These are phyloP conservation scores for Lacerta bilineata DNA, from an alignment of 2,797 vertebrate genomes.

Conservation along the genomic window DNA sequence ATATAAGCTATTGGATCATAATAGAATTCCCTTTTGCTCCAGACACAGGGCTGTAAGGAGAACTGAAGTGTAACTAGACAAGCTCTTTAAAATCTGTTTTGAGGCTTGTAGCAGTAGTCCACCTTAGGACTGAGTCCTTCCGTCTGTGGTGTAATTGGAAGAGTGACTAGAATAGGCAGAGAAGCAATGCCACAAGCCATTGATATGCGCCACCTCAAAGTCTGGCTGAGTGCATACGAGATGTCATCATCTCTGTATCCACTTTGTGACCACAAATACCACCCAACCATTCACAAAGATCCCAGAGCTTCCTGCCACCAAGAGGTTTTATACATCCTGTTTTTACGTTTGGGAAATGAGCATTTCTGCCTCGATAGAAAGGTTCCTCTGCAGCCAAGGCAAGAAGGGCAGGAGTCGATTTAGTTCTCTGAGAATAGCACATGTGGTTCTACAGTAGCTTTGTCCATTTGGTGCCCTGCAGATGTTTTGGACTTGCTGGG, in stretches of 20 bases:
- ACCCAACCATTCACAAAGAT: slow-evolving; percentile 31
- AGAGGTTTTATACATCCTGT: not conserved
- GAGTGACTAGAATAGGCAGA: not conserved
- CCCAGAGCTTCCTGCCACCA: slow-evolving; percentile 10
- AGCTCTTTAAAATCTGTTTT: slow-evolving; percentile 16
- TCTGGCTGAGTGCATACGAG: not conserved
- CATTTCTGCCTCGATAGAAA: not conserved
- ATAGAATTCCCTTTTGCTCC: slow-evolving; percentile 1
- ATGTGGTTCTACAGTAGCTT: not conserved
- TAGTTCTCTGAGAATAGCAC: slow-evolving; percentile 17
- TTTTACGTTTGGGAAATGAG: not conserved
- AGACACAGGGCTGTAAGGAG: slow-evolving; percentile 29
- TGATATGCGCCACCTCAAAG: rapidly evolving
- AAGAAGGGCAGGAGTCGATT: slow-evolving; percentile 7
- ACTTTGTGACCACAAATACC: not conserved
- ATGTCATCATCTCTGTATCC: not conserved
- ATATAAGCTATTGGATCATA: slow-evolving; percentile 21
- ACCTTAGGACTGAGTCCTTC: not conserved
- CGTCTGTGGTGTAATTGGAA: slow-evolving; percentile 5
- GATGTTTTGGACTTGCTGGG: no score
- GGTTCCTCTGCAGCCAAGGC: not conserved
- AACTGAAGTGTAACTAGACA: slow-evolving; percentile 2
- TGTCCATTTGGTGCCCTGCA: not conserved
- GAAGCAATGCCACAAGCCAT: slow-evolving; percentile 1
- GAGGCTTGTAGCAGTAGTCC: not conserved